phyloP scores from a whole-genome alignment of 2,113 vertebrate species.

The Nycticryphes semicollaris region DNA sequence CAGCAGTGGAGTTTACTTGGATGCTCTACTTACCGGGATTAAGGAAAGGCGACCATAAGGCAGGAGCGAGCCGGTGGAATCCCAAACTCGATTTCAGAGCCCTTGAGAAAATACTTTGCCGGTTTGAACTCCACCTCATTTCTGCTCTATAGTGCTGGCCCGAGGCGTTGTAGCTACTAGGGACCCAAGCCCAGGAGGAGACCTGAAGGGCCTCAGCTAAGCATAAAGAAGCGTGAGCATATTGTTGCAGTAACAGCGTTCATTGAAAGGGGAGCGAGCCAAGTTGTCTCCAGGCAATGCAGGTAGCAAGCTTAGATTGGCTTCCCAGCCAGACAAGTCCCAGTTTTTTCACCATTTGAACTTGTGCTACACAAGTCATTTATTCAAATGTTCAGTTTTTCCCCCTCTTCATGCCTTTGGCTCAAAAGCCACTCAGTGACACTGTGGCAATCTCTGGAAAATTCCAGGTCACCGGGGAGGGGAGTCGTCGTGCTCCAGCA shows the following conservation, averaged over 20 bases:
- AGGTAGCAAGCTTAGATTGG: constrained; percentile 18
- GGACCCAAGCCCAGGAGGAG: constrained; percentile 66
- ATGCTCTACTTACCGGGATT: constrained; percentile 10
- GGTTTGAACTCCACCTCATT: constrained; percentile 51
- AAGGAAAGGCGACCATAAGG: constrained; percentile 20
- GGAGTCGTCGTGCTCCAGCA: neutral
- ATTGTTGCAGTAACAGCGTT: constrained; percentile 32
- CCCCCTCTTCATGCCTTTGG: constrained; percentile 29
- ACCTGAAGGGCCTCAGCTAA: constrained; percentile 68
- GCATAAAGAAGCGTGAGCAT: constrained; percentile 38
- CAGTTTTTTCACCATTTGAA: constrained; percentile 27
- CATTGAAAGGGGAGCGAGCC: constrained; percentile 10
- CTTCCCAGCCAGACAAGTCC: constrained; percentile 49
- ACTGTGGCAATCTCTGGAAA: constrained; percentile 6
- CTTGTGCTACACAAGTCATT: neutral
- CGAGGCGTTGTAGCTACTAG: constrained; percentile 63
- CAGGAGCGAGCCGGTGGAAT: constrained; percentile 22
- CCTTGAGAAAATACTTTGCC: constrained; percentile 68
- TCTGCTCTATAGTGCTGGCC: constrained; percentile 63
- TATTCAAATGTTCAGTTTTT: constrained; percentile 36
- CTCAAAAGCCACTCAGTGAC: constrained; percentile 52
- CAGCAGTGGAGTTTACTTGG: constrained; percentile 27
- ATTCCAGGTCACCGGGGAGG: neutral
- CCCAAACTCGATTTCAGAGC: constrained; percentile 56
- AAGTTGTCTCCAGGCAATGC: constrained; percentile 51